Conservation (phyloP, 2,113 vertebrate species). For the Dromiciops gliroides region DNA sequence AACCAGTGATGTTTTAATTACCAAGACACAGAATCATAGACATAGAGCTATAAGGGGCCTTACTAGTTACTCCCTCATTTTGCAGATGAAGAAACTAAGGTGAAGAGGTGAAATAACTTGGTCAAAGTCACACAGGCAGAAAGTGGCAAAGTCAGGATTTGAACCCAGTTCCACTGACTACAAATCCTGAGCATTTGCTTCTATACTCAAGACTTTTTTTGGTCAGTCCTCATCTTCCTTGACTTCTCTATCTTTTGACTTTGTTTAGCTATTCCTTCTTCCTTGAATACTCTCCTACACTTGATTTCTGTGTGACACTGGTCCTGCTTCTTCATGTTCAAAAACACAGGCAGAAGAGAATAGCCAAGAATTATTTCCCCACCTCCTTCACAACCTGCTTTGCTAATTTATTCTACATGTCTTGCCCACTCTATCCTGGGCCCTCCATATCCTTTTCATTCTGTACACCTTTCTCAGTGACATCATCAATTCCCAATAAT, state of each 20-base stretch:
- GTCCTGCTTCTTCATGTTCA: not conserved
- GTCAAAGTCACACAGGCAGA: not conserved
- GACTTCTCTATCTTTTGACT: not conserved
- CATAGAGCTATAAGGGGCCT: not conserved
- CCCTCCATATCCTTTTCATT: not conserved
- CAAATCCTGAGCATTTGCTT: not conserved
- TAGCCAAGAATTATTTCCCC: not conserved
- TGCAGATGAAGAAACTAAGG: not conserved
- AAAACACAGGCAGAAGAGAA: not conserved
- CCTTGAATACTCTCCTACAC: not conserved
- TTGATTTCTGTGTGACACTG: not conserved
- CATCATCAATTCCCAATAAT: not conserved
- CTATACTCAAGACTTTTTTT: not conserved
- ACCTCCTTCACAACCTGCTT: not conserved
- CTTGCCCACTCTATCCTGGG: not conserved
- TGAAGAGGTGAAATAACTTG: not conserved
- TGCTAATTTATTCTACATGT: not conserved
- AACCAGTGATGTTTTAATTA: not conserved
- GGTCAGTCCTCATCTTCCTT: not conserved
- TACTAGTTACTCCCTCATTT: not conserved
- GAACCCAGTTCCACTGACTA: not conserved
- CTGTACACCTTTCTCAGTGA: not conserved
- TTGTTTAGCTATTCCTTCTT: not conserved
- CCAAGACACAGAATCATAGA: not conserved
- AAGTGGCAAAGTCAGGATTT: not conserved